Conservation (phyloP, 2,888 invertebrate species). For the Morpho helenor region DNA sequence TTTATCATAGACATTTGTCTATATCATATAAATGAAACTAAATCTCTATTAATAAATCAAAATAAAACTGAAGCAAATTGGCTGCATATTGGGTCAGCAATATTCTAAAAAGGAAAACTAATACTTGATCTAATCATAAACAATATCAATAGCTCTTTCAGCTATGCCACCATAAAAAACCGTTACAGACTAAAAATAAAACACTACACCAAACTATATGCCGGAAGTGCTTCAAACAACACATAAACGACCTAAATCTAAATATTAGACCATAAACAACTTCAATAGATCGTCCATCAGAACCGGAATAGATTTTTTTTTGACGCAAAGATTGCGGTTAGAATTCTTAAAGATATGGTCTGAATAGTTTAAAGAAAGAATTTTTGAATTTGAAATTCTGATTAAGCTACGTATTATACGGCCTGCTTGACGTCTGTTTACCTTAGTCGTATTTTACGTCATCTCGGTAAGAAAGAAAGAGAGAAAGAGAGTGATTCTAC, state of each 20-base stretch:
- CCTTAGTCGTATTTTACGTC: no score
- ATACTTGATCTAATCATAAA: neutral
- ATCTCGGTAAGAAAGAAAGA: no score
- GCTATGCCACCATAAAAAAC: neutral
- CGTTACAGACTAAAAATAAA: conserved; percentile 3
- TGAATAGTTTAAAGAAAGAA: no score
- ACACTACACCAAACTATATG: neutral
- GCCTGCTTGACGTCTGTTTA: no score
- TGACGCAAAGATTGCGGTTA: neutral
- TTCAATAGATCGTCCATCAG: neutral
- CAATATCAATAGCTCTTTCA: neutral
- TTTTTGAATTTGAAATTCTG: no score
- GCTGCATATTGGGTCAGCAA: no score
- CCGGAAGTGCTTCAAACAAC: conserved; percentile 3
- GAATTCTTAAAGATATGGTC: no score
- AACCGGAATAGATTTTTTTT: neutral
- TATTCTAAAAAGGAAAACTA: no score
- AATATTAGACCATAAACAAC: neutral
- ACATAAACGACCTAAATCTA: conserved; percentile 1
- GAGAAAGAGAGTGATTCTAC: no score
- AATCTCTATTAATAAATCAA: neutral
- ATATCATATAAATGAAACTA: no score
- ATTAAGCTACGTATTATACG: no score
- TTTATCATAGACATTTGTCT: no score
- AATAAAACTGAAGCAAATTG: conserved; percentile 2